Conservation (phyloP, 2,113 vertebrate genomes). For the Nothoprocta pentlandii region DNA sequence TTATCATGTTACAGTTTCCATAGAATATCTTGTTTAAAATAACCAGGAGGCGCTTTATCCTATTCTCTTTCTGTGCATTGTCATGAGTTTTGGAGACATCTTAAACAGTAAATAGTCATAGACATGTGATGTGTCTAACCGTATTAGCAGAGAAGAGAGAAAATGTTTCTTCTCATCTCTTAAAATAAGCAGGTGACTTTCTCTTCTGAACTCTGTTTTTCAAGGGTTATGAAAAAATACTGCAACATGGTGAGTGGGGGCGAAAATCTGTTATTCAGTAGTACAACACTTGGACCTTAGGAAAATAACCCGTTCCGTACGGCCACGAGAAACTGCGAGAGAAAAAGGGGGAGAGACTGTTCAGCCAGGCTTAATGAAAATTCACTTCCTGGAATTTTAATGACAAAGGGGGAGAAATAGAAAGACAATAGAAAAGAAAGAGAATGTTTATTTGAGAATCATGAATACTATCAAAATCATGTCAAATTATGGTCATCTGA, state of each 20-base stretch:
- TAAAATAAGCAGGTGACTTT: neutral
- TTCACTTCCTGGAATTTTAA: neutral
- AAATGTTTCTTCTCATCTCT: neutral
- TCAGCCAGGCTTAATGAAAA: neutral
- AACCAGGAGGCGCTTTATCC: fast-evolving
- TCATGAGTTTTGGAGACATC: neutral
- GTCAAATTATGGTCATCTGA: neutral
- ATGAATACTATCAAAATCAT: neutral
- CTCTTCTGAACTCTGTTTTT: neutral
- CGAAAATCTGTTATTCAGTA: neutral
- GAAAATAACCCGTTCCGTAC: neutral
- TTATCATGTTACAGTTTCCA: neutral
- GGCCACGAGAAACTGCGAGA: neutral
- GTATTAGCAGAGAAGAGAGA: neutral
- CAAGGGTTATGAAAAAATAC: neutral
- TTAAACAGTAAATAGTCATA: neutral
- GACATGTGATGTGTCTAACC: neutral
- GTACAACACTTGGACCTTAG: neutral
- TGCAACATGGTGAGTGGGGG: neutral
- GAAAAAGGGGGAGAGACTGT: neutral
- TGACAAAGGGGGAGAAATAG: neutral
- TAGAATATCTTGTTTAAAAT: neutral
- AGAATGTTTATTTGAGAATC: neutral
- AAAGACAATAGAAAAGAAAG: neutral
- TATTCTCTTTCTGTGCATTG: neutral